A percentile compares a stretch with the other conserved stretches of the same genome.
These are phyloP conservation scores for Hylaeus anthracinus DNA, from an alignment of 1,140 invertebrate genomes.

Conservation along the genomic window DNA sequence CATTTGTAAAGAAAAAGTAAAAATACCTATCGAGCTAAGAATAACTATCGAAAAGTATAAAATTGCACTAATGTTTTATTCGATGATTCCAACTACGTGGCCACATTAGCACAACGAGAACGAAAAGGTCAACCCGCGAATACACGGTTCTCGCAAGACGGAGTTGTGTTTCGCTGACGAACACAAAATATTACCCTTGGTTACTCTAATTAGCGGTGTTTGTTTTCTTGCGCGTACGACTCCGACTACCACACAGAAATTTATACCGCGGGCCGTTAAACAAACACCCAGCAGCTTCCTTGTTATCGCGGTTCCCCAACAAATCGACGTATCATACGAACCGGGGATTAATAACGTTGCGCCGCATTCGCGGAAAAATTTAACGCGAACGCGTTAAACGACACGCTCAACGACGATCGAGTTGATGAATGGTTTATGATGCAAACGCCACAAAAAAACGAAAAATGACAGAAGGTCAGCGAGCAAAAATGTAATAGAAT, in stretches of 20 bases:
- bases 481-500: no score
- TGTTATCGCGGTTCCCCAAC: background rate
- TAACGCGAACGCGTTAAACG: slow-evolving; percentile 17
- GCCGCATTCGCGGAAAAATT: slow-evolving; percentile 7
- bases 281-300: background rate
- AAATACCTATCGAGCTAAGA: no score
- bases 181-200: background rate
- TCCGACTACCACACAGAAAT: background rate
- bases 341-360: background rate
- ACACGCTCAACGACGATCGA: slow-evolving; percentile 8
- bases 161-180: background rate
- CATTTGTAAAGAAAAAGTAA: no score
- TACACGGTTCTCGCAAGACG: background rate
- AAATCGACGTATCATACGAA: background rate
- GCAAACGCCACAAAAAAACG: no score
- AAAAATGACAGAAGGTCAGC: no score
- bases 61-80: no score
- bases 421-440: no score
- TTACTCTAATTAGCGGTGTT: no score
- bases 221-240: background rate
- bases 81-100: no score
- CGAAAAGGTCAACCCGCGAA: no score
- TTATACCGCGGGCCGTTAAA: background rate
- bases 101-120: no score
- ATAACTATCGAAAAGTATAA: no score